These are phyloP conservation scores for Calliopum simillimum DNA, from an alignment of 2,888 invertebrate genomes.

Conservation along the genomic window DNA sequence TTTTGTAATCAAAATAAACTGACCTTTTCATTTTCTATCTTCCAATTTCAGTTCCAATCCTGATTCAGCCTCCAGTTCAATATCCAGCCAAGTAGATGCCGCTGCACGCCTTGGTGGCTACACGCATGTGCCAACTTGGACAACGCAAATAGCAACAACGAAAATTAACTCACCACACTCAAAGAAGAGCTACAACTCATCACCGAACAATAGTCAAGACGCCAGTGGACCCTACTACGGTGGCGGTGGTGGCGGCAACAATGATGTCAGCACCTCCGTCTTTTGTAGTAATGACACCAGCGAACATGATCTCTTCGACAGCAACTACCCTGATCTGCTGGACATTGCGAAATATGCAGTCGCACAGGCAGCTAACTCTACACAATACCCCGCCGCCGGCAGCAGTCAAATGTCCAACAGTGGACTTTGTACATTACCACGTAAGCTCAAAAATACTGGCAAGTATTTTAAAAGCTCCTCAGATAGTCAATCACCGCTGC, in stretches of 20 bases:
- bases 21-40: slow-evolving; percentile 36
- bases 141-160: slow-evolving; percentile 60
- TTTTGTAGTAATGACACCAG: slow-evolving; percentile 65
- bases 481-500: slow-evolving; percentile 80
- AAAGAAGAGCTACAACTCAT: slow-evolving; percentile 38
- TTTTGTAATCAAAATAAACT: too few relatives aligned
- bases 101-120: slow-evolving; percentile 59
- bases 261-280: slow-evolving; percentile 60
- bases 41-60: slow-evolving; percentile 67
- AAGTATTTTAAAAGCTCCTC: slow-evolving; percentile 67
- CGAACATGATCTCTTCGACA: slow-evolving; percentile 65
- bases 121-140: slow-evolving; percentile 54
- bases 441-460: slow-evolving; percentile 63
- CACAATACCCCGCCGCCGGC: slow-evolving; percentile 15
- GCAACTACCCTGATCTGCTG: slow-evolving; percentile 65
- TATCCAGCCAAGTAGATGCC: slow-evolving; percentile 68
- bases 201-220: slow-evolving; percentile 33
- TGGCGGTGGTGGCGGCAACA: slow-evolving; percentile 49
- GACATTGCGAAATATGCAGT: slow-evolving; percentile 65
- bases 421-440: slow-evolving; percentile 76
- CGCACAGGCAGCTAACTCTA: slow-evolving; percentile 54
- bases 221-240: slow-evolving; percentile 47
- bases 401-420: slow-evolving; percentile 35
- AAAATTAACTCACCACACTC: slow-evolving; percentile 62
- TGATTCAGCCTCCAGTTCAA: slow-evolving; percentile 72